Evolutionary conservation across 2,888 invertebrate genomes (phyloP), one percentile per base, ranked within the genome.

Genomic region (Papilio demoleus): DNA sequence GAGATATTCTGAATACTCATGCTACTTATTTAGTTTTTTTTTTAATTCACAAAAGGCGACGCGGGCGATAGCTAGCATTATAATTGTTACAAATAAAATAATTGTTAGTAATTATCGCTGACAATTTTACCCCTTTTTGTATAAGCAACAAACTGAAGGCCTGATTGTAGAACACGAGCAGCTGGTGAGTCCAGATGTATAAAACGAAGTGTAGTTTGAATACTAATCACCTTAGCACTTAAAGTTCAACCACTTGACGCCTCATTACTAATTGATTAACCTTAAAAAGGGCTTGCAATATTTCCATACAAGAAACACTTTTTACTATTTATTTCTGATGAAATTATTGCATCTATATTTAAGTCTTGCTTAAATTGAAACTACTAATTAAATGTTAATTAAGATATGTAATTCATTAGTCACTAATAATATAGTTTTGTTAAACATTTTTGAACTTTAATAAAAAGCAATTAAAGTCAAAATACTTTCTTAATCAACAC

Each of bases 241-340:
- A 60, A 68, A 68, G 68, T 64, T 64, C 64, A 68, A 14, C 47
- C 40, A 31, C 31, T 59, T 64, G 68, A 64, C 64, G 40, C 64
- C 40, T 47, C 36, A 40, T 59, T 64, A 50, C 60, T 64, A 68
- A 68, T 68, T 68, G 64, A 68, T 68, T 60, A 59, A 60, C 64
- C 27, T 68, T 63, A 63, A 12, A 36, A 63, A 63, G 42, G n/a
- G 34, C 17, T 24, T 56, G n/a, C 42, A 40, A 56, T 67, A 53
- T 56, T 56, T 36, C 47, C 22, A 2, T 27, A 53, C 53, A 53
- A n/a, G 53, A n/a, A 14, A 53, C 53, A 53, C 27, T 17, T 3
- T 53, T 31, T 9, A 5, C 27, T 53, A n/a, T 4, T 19, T 47
- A 47, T 47, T 22, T 47, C 22, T 47, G 2, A 22, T 22, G 22